These are phyloP conservation scores for Caiman crocodilus DNA, from an alignment of 2,797 vertebrate species.

Conservation along the genomic window DNA sequence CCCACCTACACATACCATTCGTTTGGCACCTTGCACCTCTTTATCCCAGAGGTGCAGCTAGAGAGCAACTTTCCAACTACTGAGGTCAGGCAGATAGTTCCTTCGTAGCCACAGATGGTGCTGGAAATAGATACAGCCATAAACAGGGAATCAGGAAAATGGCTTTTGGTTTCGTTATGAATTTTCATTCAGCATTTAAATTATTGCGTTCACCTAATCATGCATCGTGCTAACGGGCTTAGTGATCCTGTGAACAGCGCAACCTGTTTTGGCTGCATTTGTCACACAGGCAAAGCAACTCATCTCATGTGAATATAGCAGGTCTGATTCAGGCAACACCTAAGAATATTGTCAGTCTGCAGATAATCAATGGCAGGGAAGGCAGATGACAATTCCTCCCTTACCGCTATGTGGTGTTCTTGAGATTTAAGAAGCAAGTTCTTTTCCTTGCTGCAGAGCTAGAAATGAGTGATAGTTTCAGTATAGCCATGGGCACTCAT, in stretches of 20 bases:
- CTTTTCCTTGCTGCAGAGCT: not conserved
- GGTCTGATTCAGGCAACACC: not conserved
- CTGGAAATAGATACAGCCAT: not conserved
- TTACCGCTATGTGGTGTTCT: not conserved
- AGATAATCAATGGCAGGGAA: rapidly evolving
- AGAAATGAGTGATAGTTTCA: not conserved
- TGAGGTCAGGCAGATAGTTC: not conserved
- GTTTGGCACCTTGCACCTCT: rapidly evolving
- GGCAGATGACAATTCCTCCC: not conserved
- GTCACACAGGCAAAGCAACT: not conserved
- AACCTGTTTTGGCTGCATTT: not conserved
- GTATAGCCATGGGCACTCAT: not conserved
- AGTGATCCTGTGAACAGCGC: rapidly evolving
- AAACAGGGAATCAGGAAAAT: not conserved
- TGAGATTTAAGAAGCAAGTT: not conserved
- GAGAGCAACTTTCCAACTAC: not conserved
- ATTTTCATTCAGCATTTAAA: rapidly evolving
- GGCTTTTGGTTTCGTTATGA: not conserved
- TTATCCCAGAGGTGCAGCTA: slow-evolving; percentile 9
- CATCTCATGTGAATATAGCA: rapidly evolving
- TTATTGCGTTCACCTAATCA: not conserved
- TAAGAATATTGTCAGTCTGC: not conserved
- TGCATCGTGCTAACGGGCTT: not conserved
- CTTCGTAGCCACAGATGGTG: not conserved
- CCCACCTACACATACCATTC: not conserved